Conservation (phyloP, 2,797 vertebrate genomes). For the Scomberomorus guttatus region DNA sequence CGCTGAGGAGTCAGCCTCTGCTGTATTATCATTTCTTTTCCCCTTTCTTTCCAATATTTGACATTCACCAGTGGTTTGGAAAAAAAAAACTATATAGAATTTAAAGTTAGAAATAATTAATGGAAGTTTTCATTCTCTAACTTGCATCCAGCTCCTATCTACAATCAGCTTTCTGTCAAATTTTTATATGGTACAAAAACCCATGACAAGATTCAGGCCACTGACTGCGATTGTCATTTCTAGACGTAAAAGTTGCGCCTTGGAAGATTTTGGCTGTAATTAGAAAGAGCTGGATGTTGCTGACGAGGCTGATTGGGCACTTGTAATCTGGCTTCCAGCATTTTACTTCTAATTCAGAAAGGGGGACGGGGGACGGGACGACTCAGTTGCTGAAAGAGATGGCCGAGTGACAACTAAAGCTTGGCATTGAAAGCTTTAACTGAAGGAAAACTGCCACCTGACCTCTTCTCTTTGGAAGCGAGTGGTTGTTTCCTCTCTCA, state of each 20-base stretch:
- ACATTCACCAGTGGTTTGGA: slow-evolving; percentile 3
- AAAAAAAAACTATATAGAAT: background rate
- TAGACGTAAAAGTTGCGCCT: slow-evolving; percentile 3
- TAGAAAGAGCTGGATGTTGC: slow-evolving; percentile 25
- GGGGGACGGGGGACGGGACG: background rate
- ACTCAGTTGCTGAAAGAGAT: slow-evolving; percentile 3
- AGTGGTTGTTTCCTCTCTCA: slow-evolving; percentile 19
- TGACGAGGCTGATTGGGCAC: slow-evolving; percentile 18
- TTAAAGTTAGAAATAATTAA: slow-evolving; percentile 24
- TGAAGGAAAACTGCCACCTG: slow-evolving; percentile 34
- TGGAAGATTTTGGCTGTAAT: slow-evolving; percentile 25
- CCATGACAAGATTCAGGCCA: slow-evolving; percentile 38
- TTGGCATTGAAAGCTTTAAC: slow-evolving; percentile 18
- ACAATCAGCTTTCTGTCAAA: background rate
- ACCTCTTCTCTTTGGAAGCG: slow-evolving; percentile 2
- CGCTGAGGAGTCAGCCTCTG: background rate
- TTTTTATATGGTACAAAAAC: slow-evolving; percentile 32
- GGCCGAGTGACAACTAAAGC: slow-evolving; percentile 19
- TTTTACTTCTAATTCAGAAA: background rate
- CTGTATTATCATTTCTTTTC: background rate
- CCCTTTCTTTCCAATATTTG: slow-evolving; percentile 3
- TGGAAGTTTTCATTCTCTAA: background rate
- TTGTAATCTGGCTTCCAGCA: slow-evolving; percentile 24
- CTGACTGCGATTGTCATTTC: slow-evolving; percentile 78
- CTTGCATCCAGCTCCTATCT: background rate